Percentiles rank a stretch among this genome's conserved stretches.
Evolutionary conservation across 2,888 invertebrate genomes (phyloP).

Genomic region (Trichogramma evanescens): DNA sequence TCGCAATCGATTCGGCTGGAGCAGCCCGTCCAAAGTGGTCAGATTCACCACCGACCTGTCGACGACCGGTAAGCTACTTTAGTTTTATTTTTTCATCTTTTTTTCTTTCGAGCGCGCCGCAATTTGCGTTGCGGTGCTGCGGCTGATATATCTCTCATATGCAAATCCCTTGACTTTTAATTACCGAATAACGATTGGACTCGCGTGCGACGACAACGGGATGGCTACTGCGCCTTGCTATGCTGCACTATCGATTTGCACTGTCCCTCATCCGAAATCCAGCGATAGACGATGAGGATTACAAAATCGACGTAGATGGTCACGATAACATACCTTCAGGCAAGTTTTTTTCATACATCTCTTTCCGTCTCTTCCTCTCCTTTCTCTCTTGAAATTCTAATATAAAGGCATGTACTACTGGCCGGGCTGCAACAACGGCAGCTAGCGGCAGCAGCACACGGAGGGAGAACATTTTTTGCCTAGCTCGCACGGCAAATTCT

Average conservation of each 20-base stretch:
- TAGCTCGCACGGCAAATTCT: no score
- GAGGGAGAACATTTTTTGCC: no score
- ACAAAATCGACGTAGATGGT: slow-evolving; percentile 5
- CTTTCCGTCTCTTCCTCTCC: background rate
- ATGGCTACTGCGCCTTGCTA: no score
- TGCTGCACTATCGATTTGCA: no score
- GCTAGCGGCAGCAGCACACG: no score
- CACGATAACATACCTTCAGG: slow-evolving; percentile 17
- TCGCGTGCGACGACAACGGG: no score
- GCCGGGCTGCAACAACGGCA: no score
- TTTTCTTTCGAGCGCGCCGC: background rate
- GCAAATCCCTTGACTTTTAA: no score
- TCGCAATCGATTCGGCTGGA: slow-evolving; percentile 80
- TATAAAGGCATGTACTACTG: no score
- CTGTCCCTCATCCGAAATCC: background rate
- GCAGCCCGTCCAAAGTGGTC: slow-evolving; percentile 66
- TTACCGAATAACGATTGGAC: no score
- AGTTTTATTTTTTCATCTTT: background rate
- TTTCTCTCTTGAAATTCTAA: background rate
- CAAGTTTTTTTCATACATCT: slow-evolving; percentile 11
- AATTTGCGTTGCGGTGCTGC: no score
- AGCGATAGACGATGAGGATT: slow-evolving; percentile 10
- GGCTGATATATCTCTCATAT: no score
- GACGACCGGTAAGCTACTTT: background rate
- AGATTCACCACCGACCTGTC: slow-evolving; percentile 60